These are phyloP conservation scores for Colistium nudipinnis DNA, from an alignment of 2,113 vertebrate species.

Conservation along the genomic window DNA sequence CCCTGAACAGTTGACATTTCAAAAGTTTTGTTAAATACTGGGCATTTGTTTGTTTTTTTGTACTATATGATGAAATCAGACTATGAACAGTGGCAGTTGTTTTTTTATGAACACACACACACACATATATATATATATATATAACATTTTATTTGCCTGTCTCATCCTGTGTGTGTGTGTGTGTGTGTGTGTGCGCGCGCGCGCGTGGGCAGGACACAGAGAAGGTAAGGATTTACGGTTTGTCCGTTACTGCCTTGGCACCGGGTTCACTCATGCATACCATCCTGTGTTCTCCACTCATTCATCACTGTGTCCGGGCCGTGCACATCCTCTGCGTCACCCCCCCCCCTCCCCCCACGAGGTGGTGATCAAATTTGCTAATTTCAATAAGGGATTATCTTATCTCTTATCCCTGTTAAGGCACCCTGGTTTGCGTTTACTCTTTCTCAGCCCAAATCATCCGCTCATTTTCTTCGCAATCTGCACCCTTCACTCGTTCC, in stretches of 20 bases:
- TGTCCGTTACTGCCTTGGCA: slow-evolving; percentile 21
- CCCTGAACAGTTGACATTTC: slow-evolving; percentile 27
- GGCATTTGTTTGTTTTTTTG: slow-evolving; percentile 46
- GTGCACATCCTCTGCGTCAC: slow-evolving; percentile 49
- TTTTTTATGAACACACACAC: slow-evolving; percentile 16
- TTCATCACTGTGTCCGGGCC: slow-evolving; percentile 49
- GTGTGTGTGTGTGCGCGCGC: slow-evolving; percentile 14
- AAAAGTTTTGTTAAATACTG: slow-evolving; percentile 5
- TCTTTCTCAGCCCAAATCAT: neutral
- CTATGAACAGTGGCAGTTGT: neutral
- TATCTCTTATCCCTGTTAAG: too few species aligned
- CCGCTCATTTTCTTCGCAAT: slow-evolving; percentile 3
- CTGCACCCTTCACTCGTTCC: neutral
- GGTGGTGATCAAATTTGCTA: slow-evolving; percentile 20
- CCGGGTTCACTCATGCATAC: slow-evolving; percentile 42
- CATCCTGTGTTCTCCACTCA: slow-evolving; percentile 49
- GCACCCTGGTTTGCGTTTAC: slow-evolving; percentile 39
- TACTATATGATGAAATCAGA: slow-evolving; percentile 30
- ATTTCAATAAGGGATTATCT: too few species aligned
- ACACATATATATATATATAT: too few species aligned
- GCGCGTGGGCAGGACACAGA: slow-evolving; percentile 9
- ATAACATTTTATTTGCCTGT: slow-evolving; percentile 11
- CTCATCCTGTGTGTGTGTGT: slow-evolving; percentile 9
- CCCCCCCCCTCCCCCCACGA: slow-evolving; percentile 41
- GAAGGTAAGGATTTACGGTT: slow-evolving; percentile 53